Base-by-base conservation (phyloP, 2,113 vertebrate species). In the Struthio camelus region DNA sequence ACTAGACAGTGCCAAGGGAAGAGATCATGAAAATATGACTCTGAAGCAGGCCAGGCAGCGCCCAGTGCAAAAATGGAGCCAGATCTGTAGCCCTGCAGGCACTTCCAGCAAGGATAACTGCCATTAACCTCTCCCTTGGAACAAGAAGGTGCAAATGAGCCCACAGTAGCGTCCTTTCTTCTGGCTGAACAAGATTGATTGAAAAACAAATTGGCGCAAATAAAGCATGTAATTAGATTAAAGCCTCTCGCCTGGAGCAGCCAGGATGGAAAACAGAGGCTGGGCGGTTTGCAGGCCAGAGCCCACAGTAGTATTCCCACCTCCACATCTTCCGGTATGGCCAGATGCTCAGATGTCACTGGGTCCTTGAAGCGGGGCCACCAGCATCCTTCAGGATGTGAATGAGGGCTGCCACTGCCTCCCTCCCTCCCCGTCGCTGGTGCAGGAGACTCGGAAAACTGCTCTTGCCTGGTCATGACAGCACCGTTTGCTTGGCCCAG, bases 151-250 rank as follows among this genome's bases (percentile, higher is more conserved):
- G 98, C 98, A 98, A 98, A 97, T 97, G 98, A 98, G 97, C 92
- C 96, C 98, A 64, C 97, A 97, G 98, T 94, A 98, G 98, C 94
- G 98, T 98, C 98, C 98, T 99, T 99, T 99, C 98, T 99, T 99
- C 97, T 97, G 97, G 96, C 96, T 98, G 98, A 98, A 97, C 98
- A 98, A 99, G 98, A 99, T 98, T 99, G 99, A 99, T 99, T 99
- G 99, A 98, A 98, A 99, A 99, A 99, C 99, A 99, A 99, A 99
- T 99, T 99, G 98, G 97, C 93, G 98, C 98, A 99, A 99, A 99
- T 99, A 99, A 99, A 99, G 99, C 99, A 99, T 99, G 98, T 99
- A 99, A 99, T 99, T 99, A 98, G 99, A 99, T 99, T 99, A 99
- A 98, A 98, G 98, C 93, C 98, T 98, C 97, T 98, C 92, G 98